phyloP scores from a whole-genome alignment of 2,113 vertebrate species.

The Tragelaphus scriptus region DNA sequence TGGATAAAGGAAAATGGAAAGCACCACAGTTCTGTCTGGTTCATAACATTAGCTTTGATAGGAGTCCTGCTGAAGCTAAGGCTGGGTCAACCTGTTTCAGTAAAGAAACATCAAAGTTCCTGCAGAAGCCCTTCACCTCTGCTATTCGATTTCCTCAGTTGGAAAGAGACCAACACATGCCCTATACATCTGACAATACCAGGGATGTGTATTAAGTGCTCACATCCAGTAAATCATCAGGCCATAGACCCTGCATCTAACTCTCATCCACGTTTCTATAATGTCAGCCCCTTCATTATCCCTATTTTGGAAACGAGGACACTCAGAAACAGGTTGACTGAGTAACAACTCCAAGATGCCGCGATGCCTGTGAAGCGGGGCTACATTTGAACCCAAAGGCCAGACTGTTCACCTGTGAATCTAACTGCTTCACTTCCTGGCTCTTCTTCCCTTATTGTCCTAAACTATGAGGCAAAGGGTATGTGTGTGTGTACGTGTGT shows the following conservation, averaged over 20 bases:
- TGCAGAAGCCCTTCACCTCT: neutral
- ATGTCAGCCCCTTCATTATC: too few species aligned
- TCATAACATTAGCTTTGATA: neutral
- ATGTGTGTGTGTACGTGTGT: neutral
- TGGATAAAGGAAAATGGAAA: neutral
- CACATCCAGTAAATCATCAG: neutral
- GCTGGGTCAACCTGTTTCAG: neutral
- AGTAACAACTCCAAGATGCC: neutral
- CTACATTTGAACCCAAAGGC: neutral
- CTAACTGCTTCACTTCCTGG: neutral
- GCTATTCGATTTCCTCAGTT: neutral
- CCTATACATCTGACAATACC: rapidly evolving
- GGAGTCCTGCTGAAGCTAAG: neutral
- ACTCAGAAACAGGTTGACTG: neutral
- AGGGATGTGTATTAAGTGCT: neutral
- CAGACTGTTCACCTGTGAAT: neutral
- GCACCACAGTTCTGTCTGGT: neutral
- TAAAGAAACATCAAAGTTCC: neutral
- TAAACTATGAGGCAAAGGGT: neutral
- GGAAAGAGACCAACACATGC: neutral
- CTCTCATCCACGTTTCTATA: neutral
- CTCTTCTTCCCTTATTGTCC: neutral
- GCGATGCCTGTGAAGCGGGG: rapidly evolving
- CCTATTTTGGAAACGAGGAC: neutral
- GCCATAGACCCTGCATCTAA: too few species aligned